A percentile compares a stretch with the other conserved stretches of the same genome.
phyloP scores from a whole-genome alignment of 2,797 vertebrate genomes.

The Podarcis siculus region DNA sequence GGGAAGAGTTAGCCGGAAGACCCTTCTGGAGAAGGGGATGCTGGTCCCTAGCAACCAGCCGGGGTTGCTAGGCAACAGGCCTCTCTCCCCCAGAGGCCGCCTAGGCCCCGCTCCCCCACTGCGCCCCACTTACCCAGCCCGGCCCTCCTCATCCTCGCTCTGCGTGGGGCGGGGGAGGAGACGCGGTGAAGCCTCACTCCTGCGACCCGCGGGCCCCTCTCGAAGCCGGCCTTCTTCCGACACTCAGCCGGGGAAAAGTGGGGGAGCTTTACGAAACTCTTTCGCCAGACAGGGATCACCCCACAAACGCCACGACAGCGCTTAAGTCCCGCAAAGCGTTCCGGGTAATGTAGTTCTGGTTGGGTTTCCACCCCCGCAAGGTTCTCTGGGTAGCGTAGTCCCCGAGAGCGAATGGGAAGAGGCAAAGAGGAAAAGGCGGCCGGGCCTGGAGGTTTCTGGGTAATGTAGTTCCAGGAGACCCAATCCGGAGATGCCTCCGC shows the following conservation, averaged over 20 bases:
- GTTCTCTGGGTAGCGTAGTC: slow-evolving; percentile 46
- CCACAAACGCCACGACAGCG: slow-evolving; percentile 55
- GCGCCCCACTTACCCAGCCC: slow-evolving; percentile 60
- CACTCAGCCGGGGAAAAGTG: not conserved
- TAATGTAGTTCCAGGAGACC: slow-evolving; percentile 3
- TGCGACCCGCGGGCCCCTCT: too few relatives aligned
- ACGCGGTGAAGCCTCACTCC: too few relatives aligned
- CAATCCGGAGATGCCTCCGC: too few relatives aligned
- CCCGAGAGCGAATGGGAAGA: not conserved
- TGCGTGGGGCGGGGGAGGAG: not conserved
- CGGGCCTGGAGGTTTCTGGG: not conserved
- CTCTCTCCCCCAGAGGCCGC: not conserved
- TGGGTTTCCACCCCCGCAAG: not conserved
- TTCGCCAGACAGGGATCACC: not conserved
- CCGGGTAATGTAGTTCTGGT: slow-evolving; percentile 29
- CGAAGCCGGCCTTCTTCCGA: not conserved
- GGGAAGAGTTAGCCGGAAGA: not conserved
- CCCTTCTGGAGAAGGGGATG: not conserved
- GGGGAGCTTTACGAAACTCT: rapidly evolving
- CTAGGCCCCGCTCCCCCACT: not conserved
- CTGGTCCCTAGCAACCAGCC: not conserved
- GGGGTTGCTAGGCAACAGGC: not conserved
- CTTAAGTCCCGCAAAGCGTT: not conserved
- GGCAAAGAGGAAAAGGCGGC: too few relatives aligned
- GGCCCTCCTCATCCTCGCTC: slow-evolving; percentile 59